Conservation (phyloP, 2,113 vertebrate species). For the Leptobrachium leishanense region DNA sequence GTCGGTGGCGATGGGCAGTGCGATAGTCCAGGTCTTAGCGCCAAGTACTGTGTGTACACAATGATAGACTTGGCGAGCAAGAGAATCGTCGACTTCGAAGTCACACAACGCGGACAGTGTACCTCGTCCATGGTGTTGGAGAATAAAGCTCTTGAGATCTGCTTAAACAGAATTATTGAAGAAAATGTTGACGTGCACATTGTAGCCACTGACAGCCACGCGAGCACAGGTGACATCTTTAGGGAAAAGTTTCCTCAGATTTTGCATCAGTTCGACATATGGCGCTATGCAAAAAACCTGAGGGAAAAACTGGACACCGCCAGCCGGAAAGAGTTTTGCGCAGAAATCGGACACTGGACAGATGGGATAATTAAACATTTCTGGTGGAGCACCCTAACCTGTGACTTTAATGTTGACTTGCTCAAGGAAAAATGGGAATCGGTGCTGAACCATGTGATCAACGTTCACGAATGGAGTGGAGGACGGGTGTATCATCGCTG, state of each 20-base stretch:
- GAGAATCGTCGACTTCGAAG: not conserved
- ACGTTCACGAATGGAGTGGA: not conserved
- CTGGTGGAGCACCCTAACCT: conserved; percentile 1
- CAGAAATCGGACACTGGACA: not conserved
- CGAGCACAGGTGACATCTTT: not conserved
- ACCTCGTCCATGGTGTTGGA: not conserved
- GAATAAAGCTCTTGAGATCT: not conserved
- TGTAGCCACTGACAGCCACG: not conserved
- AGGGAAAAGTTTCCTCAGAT: not conserved
- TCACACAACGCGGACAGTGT: not conserved
- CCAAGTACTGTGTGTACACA: not conserved
- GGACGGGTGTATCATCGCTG: not conserved
- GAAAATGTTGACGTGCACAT: not conserved
- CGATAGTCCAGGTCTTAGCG: not conserved
- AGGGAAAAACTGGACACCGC: not conserved
- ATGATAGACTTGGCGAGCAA: not conserved
- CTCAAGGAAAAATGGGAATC: not conserved
- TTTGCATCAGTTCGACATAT: not conserved
- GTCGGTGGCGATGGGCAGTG: not conserved
- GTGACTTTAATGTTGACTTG: not conserved
- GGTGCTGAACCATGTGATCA: not conserved
- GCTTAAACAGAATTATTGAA: not conserved
- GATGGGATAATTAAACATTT: not conserved
- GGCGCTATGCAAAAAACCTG: not conserved
- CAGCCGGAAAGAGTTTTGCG: not conserved